A percentile compares a stretch with the other conserved stretches of the same genome.
Evolutionary conservation across 2,113 vertebrate genomes (phyloP).

Genomic region (Aramus guarauna): DNA sequence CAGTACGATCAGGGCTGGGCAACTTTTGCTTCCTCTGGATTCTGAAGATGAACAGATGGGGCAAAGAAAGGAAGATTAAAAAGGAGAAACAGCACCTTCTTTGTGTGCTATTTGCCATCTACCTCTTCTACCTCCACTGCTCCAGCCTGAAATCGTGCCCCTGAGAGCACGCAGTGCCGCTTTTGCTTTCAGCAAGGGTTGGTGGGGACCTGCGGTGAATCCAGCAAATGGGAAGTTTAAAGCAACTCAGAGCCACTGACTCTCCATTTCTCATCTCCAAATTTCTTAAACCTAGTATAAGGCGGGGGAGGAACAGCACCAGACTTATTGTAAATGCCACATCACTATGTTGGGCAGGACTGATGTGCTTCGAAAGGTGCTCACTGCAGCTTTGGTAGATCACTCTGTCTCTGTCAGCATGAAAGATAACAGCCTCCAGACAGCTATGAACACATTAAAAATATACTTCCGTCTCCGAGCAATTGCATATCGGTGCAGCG

Average conservation of each 20-base stretch:
- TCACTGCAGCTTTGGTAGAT: neutral
- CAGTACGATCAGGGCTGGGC: neutral
- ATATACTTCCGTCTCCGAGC: neutral
- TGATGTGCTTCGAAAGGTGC: neutral
- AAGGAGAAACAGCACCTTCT: neutral
- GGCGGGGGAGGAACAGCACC: neutral
- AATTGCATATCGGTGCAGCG: fast-evolving
- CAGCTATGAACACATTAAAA: neutral
- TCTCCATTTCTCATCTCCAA: neutral
- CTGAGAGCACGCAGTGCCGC: neutral
- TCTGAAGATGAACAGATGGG: neutral
- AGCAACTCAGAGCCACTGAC: neutral
- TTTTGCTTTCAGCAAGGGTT: neutral
- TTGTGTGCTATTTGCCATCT: neutral
- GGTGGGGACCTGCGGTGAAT: fast-evolving
- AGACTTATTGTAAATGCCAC: neutral
- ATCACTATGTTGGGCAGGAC: neutral
- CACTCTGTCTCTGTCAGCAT: constrained; percentile 1
- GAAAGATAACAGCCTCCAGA: constrained; percentile 1
- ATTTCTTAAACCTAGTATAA: neutral
- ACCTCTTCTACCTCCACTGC: neutral
- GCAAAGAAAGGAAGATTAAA: neutral
- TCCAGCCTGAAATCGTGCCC: neutral
- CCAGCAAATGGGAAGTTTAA: neutral
- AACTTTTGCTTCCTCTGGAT: neutral